A percentile compares a stretch with the other conserved stretches of the same genome.
phyloP scores from a whole-genome alignment of 1,140 invertebrate genomes.

The Chrysoperla carnea region DNA sequence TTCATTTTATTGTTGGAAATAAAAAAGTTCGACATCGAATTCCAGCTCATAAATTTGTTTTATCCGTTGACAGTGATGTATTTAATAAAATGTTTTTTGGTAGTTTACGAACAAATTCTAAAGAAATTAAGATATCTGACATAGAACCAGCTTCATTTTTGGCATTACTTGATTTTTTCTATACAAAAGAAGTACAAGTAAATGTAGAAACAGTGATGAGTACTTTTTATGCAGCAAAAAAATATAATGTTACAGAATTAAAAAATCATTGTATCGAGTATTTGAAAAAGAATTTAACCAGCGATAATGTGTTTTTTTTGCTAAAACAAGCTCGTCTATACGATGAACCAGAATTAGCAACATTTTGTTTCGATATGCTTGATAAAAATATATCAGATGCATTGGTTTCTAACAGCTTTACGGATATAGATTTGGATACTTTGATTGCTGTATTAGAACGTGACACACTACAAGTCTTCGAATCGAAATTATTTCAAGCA shows the following conservation, averaged over 20 bases:
- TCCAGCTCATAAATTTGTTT: constrained; percentile 69
- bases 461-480: constrained; percentile 64
- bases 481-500: constrained; percentile 64
- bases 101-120: constrained; percentile 40
- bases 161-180: constrained; percentile 56
- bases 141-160: constrained; percentile 64
- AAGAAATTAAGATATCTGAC: constrained; percentile 65
- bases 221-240: constrained; percentile 72
- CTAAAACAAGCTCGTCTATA: constrained; percentile 64
- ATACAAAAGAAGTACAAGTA: constrained; percentile 70
- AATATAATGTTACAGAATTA: constrained; percentile 67
- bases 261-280: constrained; percentile 76
- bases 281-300: constrained; percentile 57
- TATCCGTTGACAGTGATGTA: constrained; percentile 66
- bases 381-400: constrained; percentile 74
- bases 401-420: constrained; percentile 67
- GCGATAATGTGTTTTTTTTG: constrained; percentile 74
- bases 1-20: constrained; percentile 61
- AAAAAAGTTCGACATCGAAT: constrained; percentile 49
- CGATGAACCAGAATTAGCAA: constrained; percentile 62
- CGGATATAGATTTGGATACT: constrained; percentile 72
- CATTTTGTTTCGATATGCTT: constrained; percentile 67
- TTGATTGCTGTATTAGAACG: constrained; percentile 62
- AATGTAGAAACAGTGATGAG: constrained; percentile 78
- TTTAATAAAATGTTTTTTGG: constrained; percentile 84